Base-by-base conservation (phyloP, 2,113 vertebrate species). In the Sitta europaea region DNA sequence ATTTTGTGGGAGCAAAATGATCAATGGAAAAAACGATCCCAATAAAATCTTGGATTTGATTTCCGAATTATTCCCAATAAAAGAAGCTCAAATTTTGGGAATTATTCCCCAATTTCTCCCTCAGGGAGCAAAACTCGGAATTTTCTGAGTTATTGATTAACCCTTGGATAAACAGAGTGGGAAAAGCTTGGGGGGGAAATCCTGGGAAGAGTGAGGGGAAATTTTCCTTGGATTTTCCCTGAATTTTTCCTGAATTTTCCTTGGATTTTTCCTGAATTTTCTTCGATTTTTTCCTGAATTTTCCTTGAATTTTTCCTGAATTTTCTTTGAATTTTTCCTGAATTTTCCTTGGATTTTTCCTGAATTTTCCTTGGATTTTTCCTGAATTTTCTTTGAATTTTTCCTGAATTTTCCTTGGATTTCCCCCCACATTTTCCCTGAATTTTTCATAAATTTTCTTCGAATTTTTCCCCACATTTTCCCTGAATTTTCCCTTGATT, bases 21-120 rank as follows among this genome's bases (percentile, higher is more conserved):
- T 45, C 11, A 4, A 6, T 17, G 14, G 4, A 24, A 33, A 4
- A 9, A 24, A 25, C 6, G 1, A 47, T 19, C 6, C 23, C 8
- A 19, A 47, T 13, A 66, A 5, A 66, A 66, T 24, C 16, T 21
- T 8, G 20, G 42, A n/a, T 25, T 25, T 20, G 20, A 54, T 20
- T 66, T 66, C 42, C 42, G 9, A 25, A 9, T 24, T 12, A 45
- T 45, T 66, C 42, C 42, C 21, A n/a, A 25, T 12, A 12, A 24
- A 45, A 66, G 2, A 6, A 66, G 9, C 63, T 33, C 31, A 47
- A 66, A 66, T 25, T 16, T 11, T 9, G 11, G 43, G 43, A 66
- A 47, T 66, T 66, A 2, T 45, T 6, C 63, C 33, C 23, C 25
- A 47, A 25, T 66, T 66, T 47, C n/a, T 23, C 43, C 11, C 23